A percentile compares a stretch with the other conserved stretches of the same genome.
phyloP scores from a whole-genome alignment of 1,140 invertebrate genomes.

The Diprion similis region DNA sequence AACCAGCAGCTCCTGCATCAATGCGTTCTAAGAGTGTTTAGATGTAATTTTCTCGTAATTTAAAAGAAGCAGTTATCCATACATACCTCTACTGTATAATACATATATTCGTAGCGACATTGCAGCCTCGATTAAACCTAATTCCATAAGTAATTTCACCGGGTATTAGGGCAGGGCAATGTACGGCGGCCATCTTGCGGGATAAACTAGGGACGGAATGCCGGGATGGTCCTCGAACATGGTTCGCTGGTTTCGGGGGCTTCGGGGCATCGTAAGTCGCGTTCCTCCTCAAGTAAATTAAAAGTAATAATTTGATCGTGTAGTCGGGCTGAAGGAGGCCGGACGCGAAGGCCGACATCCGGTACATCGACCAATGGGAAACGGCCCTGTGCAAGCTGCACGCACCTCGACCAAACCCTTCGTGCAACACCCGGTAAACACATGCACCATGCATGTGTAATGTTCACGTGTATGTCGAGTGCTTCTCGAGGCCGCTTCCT shows the following conservation, averaged over 20 bases:
- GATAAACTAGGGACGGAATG: background rate
- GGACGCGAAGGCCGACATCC: conserved; percentile 35
- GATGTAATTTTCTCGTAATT: too few species aligned
- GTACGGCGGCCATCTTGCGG: conserved; percentile 3
- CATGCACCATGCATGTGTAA: background rate
- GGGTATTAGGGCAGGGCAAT: background rate
- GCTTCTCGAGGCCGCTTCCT: too few species aligned
- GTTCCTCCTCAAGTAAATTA: background rate
- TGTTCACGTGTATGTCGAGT: too few species aligned
- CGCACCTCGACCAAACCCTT: background rate
- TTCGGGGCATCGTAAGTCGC: background rate
- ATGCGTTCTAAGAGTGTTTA: too few species aligned
- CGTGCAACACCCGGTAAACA: too few species aligned
- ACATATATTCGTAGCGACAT: too few species aligned
- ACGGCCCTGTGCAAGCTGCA: conserved; percentile 31
- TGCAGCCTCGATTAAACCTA: too few species aligned
- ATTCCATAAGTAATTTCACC: background rate
- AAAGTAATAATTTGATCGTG: conserved; percentile 4
- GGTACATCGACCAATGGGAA: conserved; percentile 37
- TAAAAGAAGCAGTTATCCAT: too few species aligned
- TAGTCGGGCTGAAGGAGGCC: background rate
- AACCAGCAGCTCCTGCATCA: too few species aligned
- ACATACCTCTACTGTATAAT: too few species aligned
- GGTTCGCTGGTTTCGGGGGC: background rate
- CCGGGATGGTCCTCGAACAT: background rate